These are phyloP conservation scores for Lemur catta DNA, from an alignment of 2,797 vertebrate species.

Conservation along the genomic window DNA sequence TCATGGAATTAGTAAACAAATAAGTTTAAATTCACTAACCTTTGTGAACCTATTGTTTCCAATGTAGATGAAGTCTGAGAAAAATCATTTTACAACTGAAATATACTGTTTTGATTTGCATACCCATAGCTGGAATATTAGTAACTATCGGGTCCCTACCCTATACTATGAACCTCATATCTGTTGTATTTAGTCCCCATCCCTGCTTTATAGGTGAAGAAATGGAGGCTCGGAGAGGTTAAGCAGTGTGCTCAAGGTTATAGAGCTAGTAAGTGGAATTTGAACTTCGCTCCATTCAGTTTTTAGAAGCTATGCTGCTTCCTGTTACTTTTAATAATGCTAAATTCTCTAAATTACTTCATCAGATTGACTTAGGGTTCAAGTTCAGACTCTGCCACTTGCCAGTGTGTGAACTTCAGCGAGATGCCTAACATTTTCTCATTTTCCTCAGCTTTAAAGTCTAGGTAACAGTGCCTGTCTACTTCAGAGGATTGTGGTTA, in stretches of 20 bases:
- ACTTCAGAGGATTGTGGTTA: background rate
- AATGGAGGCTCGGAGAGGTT: background rate
- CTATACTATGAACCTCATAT: fast-evolving
- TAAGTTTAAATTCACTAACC: background rate
- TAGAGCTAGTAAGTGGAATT: background rate
- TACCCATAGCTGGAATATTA: background rate
- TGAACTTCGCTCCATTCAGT: background rate
- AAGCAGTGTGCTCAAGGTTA: background rate
- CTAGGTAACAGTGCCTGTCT: background rate
- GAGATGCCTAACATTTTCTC: background rate
- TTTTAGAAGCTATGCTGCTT: background rate
- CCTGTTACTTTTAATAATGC: background rate
- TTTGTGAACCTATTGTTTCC: conserved; percentile 31
- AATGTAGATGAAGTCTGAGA: background rate
- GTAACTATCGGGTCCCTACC: background rate
- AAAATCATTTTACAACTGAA: background rate
- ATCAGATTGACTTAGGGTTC: background rate
- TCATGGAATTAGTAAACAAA: conserved; percentile 52
- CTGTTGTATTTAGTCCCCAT: background rate
- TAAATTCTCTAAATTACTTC: background rate
- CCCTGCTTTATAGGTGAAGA: background rate
- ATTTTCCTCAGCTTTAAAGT: background rate
- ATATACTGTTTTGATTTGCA: background rate
- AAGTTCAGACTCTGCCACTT: background rate
- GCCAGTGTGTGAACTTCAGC: background rate